Evolutionary conservation across 2,113 vertebrate genomes (phyloP).

Genomic region (Apodemus sylvaticus): DNA sequence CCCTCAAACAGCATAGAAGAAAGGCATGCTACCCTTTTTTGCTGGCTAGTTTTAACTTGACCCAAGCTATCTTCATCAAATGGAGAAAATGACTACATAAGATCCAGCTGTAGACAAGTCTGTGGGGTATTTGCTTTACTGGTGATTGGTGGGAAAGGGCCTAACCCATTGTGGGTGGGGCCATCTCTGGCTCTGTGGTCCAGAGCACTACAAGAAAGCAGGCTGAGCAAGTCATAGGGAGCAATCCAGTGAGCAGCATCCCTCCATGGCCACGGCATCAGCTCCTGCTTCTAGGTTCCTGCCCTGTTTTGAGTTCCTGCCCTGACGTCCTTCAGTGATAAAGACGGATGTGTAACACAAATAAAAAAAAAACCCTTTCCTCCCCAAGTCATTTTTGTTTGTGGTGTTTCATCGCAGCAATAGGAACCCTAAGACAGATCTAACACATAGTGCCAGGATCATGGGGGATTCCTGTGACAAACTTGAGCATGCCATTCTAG

Average conservation of each 20-base stretch:
- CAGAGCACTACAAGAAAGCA: not conserved
- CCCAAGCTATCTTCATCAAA: not conserved
- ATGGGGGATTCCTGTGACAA: not conserved
- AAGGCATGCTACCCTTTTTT: not conserved
- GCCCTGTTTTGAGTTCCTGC: not conserved
- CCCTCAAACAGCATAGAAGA: not conserved
- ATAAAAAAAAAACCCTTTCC: not conserved
- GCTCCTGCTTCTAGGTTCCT: not conserved
- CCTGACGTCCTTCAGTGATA: not conserved
- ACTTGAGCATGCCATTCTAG: not conserved
- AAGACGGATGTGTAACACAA: not conserved
- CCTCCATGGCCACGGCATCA: not conserved
- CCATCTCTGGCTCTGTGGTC: not conserved
- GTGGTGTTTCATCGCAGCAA: not conserved
- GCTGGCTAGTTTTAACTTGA: not conserved
- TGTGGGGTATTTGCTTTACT: not conserved
- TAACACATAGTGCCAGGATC: not conserved
- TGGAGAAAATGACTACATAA: not conserved
- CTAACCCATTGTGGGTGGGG: not conserved
- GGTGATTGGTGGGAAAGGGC: not conserved
- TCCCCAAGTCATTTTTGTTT: not conserved
- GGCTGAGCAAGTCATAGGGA: not conserved
- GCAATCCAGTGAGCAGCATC: not conserved
- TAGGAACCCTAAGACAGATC: not conserved
- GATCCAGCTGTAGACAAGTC: not conserved